Evolutionary conservation across 2,113 vertebrate genomes (phyloP).

Genomic region (Plecturocebus donacophilus): DNA sequence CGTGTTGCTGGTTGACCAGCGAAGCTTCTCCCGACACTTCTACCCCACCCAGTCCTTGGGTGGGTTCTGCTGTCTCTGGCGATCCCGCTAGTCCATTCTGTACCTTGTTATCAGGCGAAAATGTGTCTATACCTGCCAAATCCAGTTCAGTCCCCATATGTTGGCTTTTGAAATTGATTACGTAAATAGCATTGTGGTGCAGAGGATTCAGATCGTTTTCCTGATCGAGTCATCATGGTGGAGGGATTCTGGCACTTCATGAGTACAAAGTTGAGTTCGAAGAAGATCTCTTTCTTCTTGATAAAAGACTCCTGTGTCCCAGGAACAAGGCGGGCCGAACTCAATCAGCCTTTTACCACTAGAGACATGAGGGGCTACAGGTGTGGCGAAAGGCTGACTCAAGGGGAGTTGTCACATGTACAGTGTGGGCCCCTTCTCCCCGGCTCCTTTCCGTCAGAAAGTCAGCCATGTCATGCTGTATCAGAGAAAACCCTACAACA

Average conservation of each 20-base stretch:
- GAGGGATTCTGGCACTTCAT: not conserved
- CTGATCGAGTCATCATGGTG: accelerated
- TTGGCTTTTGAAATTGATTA: not conserved
- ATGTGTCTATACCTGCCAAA: not conserved
- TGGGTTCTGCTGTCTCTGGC: not conserved
- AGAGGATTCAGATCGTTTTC: not conserved
- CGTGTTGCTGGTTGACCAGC: not conserved
- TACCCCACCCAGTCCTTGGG: not conserved
- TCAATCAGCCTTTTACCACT: accelerated
- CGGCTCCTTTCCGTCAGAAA: not conserved
- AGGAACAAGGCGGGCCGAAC: accelerated
- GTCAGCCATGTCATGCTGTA: accelerated
- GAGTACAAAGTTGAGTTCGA: not conserved
- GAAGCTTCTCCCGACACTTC: accelerated
- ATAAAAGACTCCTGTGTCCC: too few species aligned
- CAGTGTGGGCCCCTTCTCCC: too few species aligned
- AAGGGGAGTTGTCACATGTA: not conserved
- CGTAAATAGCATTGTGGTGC: not conserved
- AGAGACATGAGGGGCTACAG: not conserved
- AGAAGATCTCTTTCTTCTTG: not conserved
- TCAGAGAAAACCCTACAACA: not conserved
- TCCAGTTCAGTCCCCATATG: not conserved
- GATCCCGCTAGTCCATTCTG: too few species aligned
- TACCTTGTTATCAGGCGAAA: not conserved
- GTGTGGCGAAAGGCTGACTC: not conserved